Percentiles rank a stretch among this genome's conserved stretches.
phyloP scores from a whole-genome alignment of 2,113 vertebrate genomes.

The Murina feae region DNA sequence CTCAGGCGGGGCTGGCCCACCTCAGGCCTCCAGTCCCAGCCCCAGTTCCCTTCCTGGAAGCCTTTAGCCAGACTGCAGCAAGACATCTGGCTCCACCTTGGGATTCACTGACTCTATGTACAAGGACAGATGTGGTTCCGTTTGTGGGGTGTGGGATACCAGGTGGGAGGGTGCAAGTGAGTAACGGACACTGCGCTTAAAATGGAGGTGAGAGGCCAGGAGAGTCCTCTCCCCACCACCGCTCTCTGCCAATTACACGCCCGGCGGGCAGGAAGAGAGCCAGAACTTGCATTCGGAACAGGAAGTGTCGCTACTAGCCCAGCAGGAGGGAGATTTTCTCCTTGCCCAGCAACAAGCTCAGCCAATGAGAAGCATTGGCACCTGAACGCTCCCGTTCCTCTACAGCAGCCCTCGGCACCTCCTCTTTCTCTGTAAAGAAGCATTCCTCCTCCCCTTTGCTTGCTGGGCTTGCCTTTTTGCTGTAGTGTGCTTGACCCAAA shows the following conservation, averaged over 20 bases:
- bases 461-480: neutral
- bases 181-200: neutral
- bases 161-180: too few species aligned
- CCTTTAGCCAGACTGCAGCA: neutral
- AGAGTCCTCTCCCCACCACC: neutral
- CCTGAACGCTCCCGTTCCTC: neutral
- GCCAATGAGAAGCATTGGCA: neutral
- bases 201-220: neutral
- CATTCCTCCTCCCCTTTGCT: neutral
- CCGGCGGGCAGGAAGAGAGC: neutral
- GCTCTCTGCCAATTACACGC: neutral
- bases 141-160: neutral
- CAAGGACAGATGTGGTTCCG: rapidly evolving
- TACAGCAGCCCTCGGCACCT: neutral
- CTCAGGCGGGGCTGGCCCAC: neutral
- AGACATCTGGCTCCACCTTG: neutral
- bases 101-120: neutral
- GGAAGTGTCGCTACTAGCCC: neutral
- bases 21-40: too few species aligned
- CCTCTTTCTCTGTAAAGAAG: neutral
- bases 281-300: neutral
- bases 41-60: neutral
- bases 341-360: neutral
- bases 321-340: neutral
- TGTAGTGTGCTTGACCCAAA: neutral